phyloP scores from a whole-genome alignment of 2,113 vertebrate species.

The Mesoclemmys tuberculata region DNA sequence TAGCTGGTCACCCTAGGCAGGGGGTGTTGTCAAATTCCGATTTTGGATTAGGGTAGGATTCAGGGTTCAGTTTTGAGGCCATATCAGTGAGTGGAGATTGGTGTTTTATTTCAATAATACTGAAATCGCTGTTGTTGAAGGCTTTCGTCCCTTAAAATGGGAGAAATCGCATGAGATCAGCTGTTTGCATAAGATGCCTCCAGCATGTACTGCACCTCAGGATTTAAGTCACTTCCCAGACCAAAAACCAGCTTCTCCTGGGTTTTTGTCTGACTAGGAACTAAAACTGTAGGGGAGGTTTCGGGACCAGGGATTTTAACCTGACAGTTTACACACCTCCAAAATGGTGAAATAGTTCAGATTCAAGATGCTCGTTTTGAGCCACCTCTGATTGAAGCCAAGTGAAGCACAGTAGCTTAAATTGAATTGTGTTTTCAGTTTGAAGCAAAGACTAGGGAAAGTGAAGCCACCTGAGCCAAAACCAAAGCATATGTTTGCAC shows the following conservation, averaged over 20 bases:
- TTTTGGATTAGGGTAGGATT: constrained; percentile 46
- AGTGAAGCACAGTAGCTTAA: constrained; percentile 3
- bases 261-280: constrained; percentile 12
- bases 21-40: constrained; percentile 45
- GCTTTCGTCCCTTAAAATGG: constrained; percentile 68
- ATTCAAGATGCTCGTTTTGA: neutral
- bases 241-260: constrained; percentile 13
- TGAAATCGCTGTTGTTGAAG: constrained; percentile 64
- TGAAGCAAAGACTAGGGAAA: neutral
- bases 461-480: neutral
- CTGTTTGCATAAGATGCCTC: constrained; percentile 51
- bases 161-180: constrained; percentile 23
- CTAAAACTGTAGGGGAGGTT: constrained; percentile 29
- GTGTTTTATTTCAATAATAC: constrained; percentile 39
- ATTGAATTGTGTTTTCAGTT: constrained; percentile 13
- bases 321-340: constrained; percentile 42
- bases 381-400: neutral
- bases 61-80: neutral
- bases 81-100: constrained; percentile 35
- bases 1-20: neutral
- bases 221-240: constrained; percentile 42
- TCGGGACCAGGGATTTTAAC: constrained; percentile 45
- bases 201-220: constrained; percentile 23
- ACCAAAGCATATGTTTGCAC: neutral
- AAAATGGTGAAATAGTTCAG: constrained; percentile 13